Conservation (phyloP, 2,888 invertebrate genomes). For the Harmothoe impar region DNA sequence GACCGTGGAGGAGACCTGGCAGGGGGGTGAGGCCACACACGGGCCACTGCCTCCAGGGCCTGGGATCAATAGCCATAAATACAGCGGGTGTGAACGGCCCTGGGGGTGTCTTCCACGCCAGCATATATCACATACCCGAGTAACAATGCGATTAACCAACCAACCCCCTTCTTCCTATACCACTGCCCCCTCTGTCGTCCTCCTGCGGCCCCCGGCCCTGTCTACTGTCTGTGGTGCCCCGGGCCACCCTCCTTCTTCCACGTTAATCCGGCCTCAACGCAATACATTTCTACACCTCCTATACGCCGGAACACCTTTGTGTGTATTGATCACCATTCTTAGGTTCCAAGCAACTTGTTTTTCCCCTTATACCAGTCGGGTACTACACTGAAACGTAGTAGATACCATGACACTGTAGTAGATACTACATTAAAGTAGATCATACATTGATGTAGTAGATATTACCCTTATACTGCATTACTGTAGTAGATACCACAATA, state of each 20-base stretch:
- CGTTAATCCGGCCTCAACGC: background rate
- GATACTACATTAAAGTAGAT: no score
- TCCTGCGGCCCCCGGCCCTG: background rate
- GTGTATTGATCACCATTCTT: background rate
- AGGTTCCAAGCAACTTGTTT: background rate
- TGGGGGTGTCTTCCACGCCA: constrained; percentile 19
- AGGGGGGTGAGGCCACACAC: background rate
- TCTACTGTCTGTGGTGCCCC: background rate
- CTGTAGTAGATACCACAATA: no score
- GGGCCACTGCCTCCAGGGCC: background rate
- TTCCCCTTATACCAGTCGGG: background rate
- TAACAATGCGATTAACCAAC: constrained; percentile 41
- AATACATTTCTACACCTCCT: background rate
- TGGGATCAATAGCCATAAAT: constrained; percentile 44
- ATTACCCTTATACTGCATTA: no score
- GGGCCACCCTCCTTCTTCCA: background rate
- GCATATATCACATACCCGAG: constrained; percentile 26
- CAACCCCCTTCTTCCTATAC: background rate
- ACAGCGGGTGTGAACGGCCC: background rate
- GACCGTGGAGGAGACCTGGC: background rate
- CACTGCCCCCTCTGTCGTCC: background rate
- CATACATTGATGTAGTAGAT: no score
- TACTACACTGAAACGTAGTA: no score
- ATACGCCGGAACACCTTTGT: background rate
- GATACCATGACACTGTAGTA: no score